A percentile compares a stretch with the other conserved stretches of the same genome.
These are phyloP conservation scores for Hormiphora californensis DNA, from an alignment of 37 sponge, comb jelly and placozoan species.

Conservation along the genomic window DNA sequence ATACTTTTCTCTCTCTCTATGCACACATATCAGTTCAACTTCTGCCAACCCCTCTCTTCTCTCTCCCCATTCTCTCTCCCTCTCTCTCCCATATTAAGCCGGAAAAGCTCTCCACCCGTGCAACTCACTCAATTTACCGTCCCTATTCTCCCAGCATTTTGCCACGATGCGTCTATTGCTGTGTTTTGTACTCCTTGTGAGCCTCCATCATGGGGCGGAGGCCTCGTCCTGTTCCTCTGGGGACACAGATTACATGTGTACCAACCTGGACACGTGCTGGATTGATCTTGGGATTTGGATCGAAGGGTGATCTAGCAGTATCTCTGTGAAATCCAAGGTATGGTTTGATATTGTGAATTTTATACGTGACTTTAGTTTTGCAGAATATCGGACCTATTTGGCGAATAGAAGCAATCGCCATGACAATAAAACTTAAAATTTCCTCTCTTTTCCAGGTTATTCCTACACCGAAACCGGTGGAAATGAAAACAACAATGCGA, in stretches of 20 bases:
- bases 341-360: background rate
- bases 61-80: too few relatives aligned
- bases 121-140: too few relatives aligned
- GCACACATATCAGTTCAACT: too few relatives aligned
- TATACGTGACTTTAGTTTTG: background rate
- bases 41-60: too few relatives aligned
- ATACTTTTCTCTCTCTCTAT: too few relatives aligned
- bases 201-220: background rate
- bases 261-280: background rate
- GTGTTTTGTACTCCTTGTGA: background rate
- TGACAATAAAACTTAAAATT: background rate
- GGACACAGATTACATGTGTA: background rate
- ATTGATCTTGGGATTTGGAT: background rate
- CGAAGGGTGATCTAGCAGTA: too few relatives aligned
- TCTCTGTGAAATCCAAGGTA: conserved; percentile 13
- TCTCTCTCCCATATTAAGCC: too few relatives aligned
- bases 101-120: too few relatives aligned
- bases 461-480: background rate
- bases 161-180: too few relatives aligned
- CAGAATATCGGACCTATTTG: background rate
- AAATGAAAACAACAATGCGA: background rate
- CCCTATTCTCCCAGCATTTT: too few relatives aligned
- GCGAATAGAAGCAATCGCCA: background rate
- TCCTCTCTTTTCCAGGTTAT: background rate
- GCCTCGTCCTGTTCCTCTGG: background rate